These are phyloP conservation scores for Excalfactoria chinensis DNA, from an alignment of 2,113 vertebrate genomes.

Conservation along the genomic window DNA sequence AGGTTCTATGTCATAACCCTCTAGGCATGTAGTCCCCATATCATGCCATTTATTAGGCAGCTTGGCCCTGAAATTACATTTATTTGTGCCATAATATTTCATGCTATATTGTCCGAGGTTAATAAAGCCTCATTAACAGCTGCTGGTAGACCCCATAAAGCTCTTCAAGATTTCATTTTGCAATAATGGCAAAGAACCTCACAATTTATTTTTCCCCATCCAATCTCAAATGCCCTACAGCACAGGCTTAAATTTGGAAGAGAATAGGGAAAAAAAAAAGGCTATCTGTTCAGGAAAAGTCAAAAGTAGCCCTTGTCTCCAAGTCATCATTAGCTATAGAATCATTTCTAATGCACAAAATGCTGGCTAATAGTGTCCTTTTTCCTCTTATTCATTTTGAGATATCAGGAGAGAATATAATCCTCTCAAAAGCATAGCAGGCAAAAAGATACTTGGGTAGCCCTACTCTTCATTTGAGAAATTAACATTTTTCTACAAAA, in stretches of 20 bases:
- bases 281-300: not conserved
- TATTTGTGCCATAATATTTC: slow-evolving; percentile 66
- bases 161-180: slow-evolving; percentile 73
- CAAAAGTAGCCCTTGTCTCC: not conserved
- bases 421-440: not conserved
- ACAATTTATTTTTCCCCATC: slow-evolving; percentile 72
- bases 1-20: not conserved
- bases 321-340: not conserved
- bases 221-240: slow-evolving; percentile 81
- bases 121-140: slow-evolving; percentile 78
- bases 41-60: slow-evolving; percentile 32
- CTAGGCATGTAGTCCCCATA: not conserved
- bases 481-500: not conserved
- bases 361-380: not conserved
- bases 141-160: slow-evolving; percentile 57
- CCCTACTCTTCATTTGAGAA: not conserved
- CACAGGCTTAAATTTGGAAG: slow-evolving; percentile 70
- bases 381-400: not conserved
- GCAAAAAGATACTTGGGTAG: not conserved
- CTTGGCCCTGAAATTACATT: slow-evolving; percentile 17
- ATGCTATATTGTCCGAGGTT: slow-evolving; percentile 48
- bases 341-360: not conserved
- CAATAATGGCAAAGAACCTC: slow-evolving; percentile 65
- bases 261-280: not conserved
- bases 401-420: not conserved